A percentile compares a stretch with the other conserved stretches of the same genome.
Evolutionary conservation across 1,140 invertebrate genomes (phyloP).

Genomic region (Varroa destructor): DNA sequence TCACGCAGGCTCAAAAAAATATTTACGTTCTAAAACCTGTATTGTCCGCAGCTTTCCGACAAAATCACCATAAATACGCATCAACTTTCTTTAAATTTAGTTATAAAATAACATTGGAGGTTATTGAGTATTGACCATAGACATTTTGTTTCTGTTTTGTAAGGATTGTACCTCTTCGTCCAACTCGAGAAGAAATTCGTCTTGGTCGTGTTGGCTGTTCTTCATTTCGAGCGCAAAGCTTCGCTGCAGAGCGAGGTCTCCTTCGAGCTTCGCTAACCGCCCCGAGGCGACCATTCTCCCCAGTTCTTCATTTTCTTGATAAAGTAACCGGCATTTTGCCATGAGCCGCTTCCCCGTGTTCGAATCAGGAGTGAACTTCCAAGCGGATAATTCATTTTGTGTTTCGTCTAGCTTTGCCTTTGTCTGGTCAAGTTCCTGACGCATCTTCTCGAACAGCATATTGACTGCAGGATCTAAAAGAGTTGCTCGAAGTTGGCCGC

Average conservation of each 20-base stretch:
- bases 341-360: constrained; percentile 94
- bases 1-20: too few relatives aligned
- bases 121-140: too few relatives aligned
- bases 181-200: constrained; percentile 84
- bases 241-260: constrained; percentile 83
- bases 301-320: constrained; percentile 95
- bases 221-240: constrained; percentile 92
- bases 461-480: constrained; percentile 90
- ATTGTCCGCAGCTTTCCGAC: too few relatives aligned
- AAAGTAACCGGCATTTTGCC: constrained; percentile 88
- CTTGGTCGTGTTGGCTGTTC: constrained; percentile 87
- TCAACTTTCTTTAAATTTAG: too few relatives aligned
- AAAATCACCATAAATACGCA: too few relatives aligned
- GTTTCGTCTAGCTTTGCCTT: constrained; percentile 87
- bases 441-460: constrained; percentile 75
- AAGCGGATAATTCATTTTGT: constrained; percentile 90
- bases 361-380: constrained; percentile 98
- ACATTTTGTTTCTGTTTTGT: too few relatives aligned
- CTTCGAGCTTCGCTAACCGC: constrained; percentile 82
- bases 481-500: constrained; percentile 60
- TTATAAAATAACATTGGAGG: too few relatives aligned
- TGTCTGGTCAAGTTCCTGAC: constrained; percentile 65
- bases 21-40: too few relatives aligned
- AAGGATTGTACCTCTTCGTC: constrained; percentile 58
- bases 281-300: constrained; percentile 90